Conservation (phyloP, 2,888 invertebrate genomes). For the Philopedon plagiatum region DNA sequence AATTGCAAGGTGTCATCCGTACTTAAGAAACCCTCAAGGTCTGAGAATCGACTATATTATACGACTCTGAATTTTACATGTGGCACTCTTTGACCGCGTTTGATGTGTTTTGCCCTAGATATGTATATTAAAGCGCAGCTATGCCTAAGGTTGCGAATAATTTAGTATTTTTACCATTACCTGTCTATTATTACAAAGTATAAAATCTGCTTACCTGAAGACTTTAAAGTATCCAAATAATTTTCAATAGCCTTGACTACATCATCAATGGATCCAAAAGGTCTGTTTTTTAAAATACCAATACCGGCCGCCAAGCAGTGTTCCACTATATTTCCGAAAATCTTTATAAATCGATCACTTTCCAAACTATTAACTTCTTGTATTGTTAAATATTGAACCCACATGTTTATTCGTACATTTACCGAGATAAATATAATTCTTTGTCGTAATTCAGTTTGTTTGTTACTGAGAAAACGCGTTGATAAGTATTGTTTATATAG, state of each 20-base stretch:
- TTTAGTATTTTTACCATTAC: too few species aligned
- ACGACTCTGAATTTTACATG: too few species aligned
- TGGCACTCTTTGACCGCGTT: too few species aligned
- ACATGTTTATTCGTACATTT: conserved; percentile 35
- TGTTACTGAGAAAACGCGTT: conserved; percentile 11
- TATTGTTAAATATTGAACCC: conserved; percentile 63
- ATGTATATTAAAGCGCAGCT: too few species aligned
- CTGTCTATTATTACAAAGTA: too few species aligned
- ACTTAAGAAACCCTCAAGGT: too few species aligned
- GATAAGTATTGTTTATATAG: conserved; percentile 24
- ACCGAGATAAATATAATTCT: not conserved
- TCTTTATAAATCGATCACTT: conserved; percentile 71
- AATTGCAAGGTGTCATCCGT: too few species aligned
- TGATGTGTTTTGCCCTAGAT: too few species aligned
- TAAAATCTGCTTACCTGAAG: conserved; percentile 68
- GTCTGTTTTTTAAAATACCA: conserved; percentile 69
- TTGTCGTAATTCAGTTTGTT: conserved; percentile 3
- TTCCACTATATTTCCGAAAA: conserved; percentile 78
- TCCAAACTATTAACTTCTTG: conserved; percentile 72
- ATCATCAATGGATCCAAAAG: conserved; percentile 70
- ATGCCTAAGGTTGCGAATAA: too few species aligned
- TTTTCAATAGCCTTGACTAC: conserved; percentile 71
- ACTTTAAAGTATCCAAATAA: conserved; percentile 72
- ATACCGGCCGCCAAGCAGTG: conserved; percentile 72
- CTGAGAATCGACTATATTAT: too few species aligned